Conservation (phyloP, 2,797 vertebrate genomes). For the Pseudomugil gertrudae region DNA sequence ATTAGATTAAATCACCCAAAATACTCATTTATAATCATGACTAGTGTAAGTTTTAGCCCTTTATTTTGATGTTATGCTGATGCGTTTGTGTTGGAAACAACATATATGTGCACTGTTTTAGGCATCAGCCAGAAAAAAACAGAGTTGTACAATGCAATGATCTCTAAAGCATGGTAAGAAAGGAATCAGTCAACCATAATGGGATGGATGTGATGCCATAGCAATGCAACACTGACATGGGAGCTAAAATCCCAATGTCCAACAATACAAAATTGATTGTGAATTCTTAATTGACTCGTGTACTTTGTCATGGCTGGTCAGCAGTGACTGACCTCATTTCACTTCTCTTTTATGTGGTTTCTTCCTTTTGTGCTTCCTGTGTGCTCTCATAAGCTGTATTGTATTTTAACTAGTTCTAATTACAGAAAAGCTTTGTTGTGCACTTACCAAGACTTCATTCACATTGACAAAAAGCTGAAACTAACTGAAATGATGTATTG, state of each 20-base stretch:
- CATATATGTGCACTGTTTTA: not conserved
- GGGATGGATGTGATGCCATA: slow-evolving; percentile 3
- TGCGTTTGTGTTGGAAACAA: not conserved
- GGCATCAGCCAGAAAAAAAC: not conserved
- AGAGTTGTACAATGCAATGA: not conserved
- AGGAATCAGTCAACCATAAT: slow-evolving; percentile 15
- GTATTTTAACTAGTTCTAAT: not conserved
- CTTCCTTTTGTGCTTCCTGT: slow-evolving; percentile 32
- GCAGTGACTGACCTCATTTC: slow-evolving; percentile 57
- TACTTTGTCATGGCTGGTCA: slow-evolving; percentile 38
- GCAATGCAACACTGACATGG: slow-evolving; percentile 31
- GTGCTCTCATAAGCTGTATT: slow-evolving; percentile 2
- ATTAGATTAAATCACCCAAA: not conserved
- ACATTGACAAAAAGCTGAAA: not conserved
- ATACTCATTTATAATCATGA: not conserved
- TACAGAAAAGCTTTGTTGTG: not conserved
- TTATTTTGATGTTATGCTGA: too few relatives aligned
- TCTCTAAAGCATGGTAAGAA: slow-evolving; percentile 19
- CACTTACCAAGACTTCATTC: not conserved
- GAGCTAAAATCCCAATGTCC: slow-evolving; percentile 39
- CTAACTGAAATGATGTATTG: not conserved
- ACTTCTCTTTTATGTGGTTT: slow-evolving; percentile 36
- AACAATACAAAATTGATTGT: slow-evolving; percentile 53
- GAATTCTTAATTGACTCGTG: slow-evolving; percentile 37
- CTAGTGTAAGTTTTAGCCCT: not conserved